Evolutionary conservation across 2,888 invertebrate species (phyloP), one percentile per base, ranked within the genome.

Genomic region (Syrista parreyssii): DNA sequence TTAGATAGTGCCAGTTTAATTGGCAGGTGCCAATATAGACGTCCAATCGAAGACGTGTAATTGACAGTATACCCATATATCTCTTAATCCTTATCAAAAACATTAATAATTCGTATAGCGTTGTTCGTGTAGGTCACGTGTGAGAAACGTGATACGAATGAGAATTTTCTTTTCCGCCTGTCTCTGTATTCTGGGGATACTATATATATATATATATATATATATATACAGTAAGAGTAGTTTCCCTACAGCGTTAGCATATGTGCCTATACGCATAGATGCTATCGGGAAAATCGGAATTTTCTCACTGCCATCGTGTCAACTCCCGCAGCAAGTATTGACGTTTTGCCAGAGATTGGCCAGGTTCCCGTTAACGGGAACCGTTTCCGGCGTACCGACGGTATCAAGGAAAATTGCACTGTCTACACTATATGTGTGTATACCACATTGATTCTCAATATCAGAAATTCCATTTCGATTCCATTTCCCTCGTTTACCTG

Each of bases 61-160:
- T 55, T 55, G 55, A 23, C 23, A 55, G 1, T 55, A 9, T 55
- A 55, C 23, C 23, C 23, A 1, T 55, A 55, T 15, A 55, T 55
- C 55, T 55, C 23, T 55, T 55, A 55, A 55, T 55, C 23, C 55
- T 55, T 55, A 55, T 55, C 23, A 55, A 6, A 55, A 55, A 23
- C 23, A 55, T 55, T 55, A 55, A 55, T 15, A 23, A 55, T 55
- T 55, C 55, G 23, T 23, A 55, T 55, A 55, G 55, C 23, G 55
- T 55, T 55, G 23, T 55, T 55, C 55, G 55, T 23, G 23, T 55
- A 23, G 81, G 84, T 86, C 83, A 85, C 85, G 84, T 83, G 81
- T 84, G 80, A 85, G 80, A 83, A 76, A 82, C 81, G 82, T 83
- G 84, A 79, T 55, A 55, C 23, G 55, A 55, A 55, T 55, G 4